Conservation (phyloP, 2,888 invertebrate genomes). For the Nomada fabriciana region DNA sequence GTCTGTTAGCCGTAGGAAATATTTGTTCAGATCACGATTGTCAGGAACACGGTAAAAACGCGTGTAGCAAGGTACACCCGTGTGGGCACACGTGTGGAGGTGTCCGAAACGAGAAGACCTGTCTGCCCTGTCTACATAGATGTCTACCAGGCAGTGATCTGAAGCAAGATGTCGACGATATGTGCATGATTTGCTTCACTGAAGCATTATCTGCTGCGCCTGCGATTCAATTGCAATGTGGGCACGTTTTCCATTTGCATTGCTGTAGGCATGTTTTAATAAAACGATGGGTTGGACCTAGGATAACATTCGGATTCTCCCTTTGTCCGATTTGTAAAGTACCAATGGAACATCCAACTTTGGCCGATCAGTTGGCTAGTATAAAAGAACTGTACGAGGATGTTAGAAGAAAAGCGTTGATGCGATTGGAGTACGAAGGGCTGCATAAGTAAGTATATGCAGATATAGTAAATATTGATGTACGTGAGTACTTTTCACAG, state of each 20-base stretch:
- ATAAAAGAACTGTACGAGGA: conserved; percentile 94
- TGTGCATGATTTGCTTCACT: conserved; percentile 99
- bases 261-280: conserved; percentile 94
- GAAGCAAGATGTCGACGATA: conserved; percentile 98
- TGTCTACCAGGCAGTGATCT: conserved; percentile 87
- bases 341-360: conserved; percentile 93
- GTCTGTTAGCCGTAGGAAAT: conserved; percentile 95
- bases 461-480: background rate
- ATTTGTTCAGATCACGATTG: conserved; percentile 98
- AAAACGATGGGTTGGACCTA: conserved; percentile 96
- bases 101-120: conserved; percentile 92
- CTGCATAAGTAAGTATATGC: conserved; percentile 86
- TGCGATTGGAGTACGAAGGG: conserved; percentile 98
- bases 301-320: conserved; percentile 98
- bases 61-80: conserved; percentile 92
- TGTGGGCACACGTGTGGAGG: conserved; percentile 98
- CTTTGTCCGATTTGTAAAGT: conserved; percentile 98
- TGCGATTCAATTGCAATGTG: conserved; percentile 95
- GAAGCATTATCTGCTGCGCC: conserved; percentile 98
- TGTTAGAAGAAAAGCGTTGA: conserved; percentile 96
- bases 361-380: conserved; percentile 92
- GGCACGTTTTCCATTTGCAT: conserved; percentile 97
- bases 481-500: no score
- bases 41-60: conserved; percentile 91
- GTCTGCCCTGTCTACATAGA: conserved; percentile 96